Evolutionary conservation across 35 echinoderm and acorn worm genomes (phyloP).

Genomic region (Nesometra sesokonis): DNA sequence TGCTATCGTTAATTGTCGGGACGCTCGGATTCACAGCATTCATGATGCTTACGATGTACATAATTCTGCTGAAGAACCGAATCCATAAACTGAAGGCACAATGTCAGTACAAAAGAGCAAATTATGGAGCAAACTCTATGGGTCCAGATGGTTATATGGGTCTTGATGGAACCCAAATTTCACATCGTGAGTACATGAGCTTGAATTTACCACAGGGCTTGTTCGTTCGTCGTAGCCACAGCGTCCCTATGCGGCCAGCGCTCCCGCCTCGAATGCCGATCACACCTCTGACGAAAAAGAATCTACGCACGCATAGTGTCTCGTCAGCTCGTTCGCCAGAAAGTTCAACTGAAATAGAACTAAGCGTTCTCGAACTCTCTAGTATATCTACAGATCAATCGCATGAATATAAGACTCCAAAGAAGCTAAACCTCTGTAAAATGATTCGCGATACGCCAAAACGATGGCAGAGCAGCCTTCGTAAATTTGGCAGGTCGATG

Average conservation of each 20-base stretch:
- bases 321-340: not conserved
- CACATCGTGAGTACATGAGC: conserved; percentile 83
- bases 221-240: conserved; percentile 1
- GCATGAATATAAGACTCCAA: not conserved
- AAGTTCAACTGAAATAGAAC: not conserved
- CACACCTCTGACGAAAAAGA: not conserved
- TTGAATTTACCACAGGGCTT: conserved; percentile 72
- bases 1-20: conserved; percentile 46
- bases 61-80: conserved; percentile 44
- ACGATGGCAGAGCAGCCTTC: not conserved
- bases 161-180: conserved; percentile 76
- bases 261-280: not conserved
- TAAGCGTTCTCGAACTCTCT: not conserved
- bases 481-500: not conserved
- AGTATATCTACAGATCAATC: not conserved
- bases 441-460: not conserved
- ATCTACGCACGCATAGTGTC: not conserved
- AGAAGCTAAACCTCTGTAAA: not conserved
- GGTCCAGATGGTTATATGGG: conserved; percentile 89
- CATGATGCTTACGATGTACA: conserved; percentile 55
- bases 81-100: conserved; percentile 30
- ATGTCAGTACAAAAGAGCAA: conserved; percentile 37
- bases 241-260: not conserved
- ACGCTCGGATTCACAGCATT: conserved; percentile 60
- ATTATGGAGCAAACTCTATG: conserved; percentile 28